Conservation (phyloP, 2,797 vertebrate species). For the Peromyscus eremicus region DNA sequence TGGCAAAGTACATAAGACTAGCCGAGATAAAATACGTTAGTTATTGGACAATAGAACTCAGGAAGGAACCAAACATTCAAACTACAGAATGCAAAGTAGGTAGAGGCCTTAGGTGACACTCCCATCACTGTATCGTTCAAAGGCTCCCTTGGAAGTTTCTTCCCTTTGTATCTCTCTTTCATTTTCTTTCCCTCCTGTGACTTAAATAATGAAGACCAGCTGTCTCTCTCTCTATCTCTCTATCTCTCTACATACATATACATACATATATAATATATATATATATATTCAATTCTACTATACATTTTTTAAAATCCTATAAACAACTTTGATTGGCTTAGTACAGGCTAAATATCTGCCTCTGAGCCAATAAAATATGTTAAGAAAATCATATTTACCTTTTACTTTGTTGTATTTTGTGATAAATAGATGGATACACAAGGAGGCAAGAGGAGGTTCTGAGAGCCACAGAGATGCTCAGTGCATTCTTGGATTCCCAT, state of each 20-base stretch:
- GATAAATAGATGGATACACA: background rate
- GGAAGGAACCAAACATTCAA: background rate
- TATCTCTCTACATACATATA: too few species aligned
- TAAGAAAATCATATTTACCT: background rate
- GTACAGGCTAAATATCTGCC: background rate
- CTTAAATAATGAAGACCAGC: background rate
- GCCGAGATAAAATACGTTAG: background rate
- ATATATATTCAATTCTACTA: background rate
- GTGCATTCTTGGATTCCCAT: background rate
- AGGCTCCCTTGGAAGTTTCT: background rate
- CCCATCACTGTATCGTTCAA: background rate
- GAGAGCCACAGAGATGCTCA: background rate
- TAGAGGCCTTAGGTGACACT: background rate
- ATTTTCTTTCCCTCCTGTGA: background rate
- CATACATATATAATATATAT: too few species aligned
- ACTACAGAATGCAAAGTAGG: background rate
- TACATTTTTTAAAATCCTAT: background rate
- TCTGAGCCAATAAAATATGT: background rate
- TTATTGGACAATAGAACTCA: background rate
- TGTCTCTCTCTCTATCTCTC: background rate
- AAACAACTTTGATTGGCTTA: background rate
- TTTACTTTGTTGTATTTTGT: background rate
- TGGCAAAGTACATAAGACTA: background rate
- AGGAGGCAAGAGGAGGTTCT: background rate
- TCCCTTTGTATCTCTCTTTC: background rate